Conservation (phyloP, 2,888 invertebrate genomes). For the Eupithecia exiguata region DNA sequence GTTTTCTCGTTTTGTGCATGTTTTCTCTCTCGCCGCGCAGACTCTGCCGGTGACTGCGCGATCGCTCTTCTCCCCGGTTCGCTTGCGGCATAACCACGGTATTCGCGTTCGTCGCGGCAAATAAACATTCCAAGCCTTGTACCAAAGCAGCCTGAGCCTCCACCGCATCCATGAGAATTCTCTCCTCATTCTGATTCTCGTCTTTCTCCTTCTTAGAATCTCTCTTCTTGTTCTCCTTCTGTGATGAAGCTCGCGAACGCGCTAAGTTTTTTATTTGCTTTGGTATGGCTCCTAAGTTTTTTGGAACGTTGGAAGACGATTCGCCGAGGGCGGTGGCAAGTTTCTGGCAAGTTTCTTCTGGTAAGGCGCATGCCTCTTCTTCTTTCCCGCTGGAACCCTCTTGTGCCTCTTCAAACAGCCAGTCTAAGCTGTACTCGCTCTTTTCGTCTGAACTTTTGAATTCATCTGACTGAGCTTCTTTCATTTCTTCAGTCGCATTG, state of each 20-base stretch:
- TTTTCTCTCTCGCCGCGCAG: slow-evolving; percentile 75
- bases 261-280: slow-evolving; percentile 86
- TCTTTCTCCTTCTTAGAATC: slow-evolving; percentile 78
- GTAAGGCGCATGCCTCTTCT: slow-evolving; percentile 51
- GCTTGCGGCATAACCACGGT: slow-evolving; percentile 78
- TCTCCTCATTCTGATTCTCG: slow-evolving; percentile 74
- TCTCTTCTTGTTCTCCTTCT: slow-evolving; percentile 82
- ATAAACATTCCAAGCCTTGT: slow-evolving; percentile 81
- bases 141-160: slow-evolving; percentile 84
- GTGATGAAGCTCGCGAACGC: slow-evolving; percentile 83
- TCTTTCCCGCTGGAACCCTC: slow-evolving; percentile 55
- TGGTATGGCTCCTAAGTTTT: slow-evolving; percentile 88
- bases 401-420: slow-evolving; percentile 76
- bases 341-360: slow-evolving; percentile 68
- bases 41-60: slow-evolving; percentile 71
- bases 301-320: slow-evolving; percentile 80
- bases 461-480: slow-evolving; percentile 65
- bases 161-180: slow-evolving; percentile 75
- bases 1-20: slow-evolving; percentile 76
- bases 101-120: slow-evolving; percentile 79
- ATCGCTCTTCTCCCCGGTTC: slow-evolving; percentile 73
- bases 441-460: slow-evolving; percentile 74
- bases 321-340: slow-evolving; percentile 71
- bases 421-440: slow-evolving; percentile 78
- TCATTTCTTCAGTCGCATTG: slow-evolving; percentile 59